These are phyloP conservation scores for Anaspis maculata DNA, from an alignment of 2,888 invertebrate genomes.

Conservation along the genomic window DNA sequence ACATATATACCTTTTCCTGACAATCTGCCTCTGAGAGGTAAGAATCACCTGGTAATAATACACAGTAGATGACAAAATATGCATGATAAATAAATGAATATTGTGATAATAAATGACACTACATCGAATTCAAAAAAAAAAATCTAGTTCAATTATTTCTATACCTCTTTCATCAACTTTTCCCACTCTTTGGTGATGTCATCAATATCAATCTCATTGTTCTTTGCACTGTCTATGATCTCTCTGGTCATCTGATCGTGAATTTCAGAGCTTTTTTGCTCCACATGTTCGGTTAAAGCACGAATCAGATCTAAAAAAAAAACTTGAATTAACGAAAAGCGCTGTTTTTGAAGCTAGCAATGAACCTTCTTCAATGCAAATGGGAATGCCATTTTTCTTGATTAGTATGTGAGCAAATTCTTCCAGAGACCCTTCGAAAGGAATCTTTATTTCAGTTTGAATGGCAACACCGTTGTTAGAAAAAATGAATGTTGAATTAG, in stretches of 20 bases:
- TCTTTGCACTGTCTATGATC: constrained; percentile 52
- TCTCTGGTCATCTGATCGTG: constrained; percentile 58
- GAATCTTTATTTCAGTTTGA: constrained; percentile 27
- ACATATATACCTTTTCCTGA: too few relatives aligned
- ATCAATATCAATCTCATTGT: constrained; percentile 61
- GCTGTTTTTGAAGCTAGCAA: constrained; percentile 3
- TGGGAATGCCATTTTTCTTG: constrained; percentile 19
- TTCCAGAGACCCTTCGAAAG: constrained; percentile 29
- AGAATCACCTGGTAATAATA: too few relatives aligned
- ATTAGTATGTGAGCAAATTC: constrained; percentile 34
- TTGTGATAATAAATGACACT: too few relatives aligned
- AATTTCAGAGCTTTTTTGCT: constrained; percentile 56
- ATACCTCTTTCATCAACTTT: constrained; percentile 64
- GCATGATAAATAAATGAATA: too few relatives aligned
- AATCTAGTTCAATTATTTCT: too few relatives aligned
- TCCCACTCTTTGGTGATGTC: constrained; percentile 73
- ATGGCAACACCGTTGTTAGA: constrained; percentile 22
- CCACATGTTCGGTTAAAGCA: constrained; percentile 47
- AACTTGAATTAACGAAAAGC: background rate
- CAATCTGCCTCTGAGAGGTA: too few relatives aligned
- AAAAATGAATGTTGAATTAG: constrained; percentile 8
- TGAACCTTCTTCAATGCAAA: constrained; percentile 37
- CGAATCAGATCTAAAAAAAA: constrained; percentile 10
- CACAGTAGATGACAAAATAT: too few relatives aligned
- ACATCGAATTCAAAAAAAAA: too few relatives aligned